These are phyloP conservation scores for Brachionus koreanus DNA, from an alignment of 1,140 invertebrate species.

Conservation along the genomic window DNA sequence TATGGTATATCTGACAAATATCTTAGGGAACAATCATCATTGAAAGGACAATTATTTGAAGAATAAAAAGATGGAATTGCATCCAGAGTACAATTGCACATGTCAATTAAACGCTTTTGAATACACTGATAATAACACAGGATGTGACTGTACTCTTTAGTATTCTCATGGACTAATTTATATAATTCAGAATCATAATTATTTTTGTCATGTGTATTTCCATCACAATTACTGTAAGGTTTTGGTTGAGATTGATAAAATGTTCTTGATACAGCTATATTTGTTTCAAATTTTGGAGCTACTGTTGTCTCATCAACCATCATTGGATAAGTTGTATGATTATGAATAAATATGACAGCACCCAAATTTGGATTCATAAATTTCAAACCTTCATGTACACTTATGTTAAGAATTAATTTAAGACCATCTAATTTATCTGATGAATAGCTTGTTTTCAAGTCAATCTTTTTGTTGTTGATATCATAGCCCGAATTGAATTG, in stretches of 20 bases:
- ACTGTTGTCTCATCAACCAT: neutral
- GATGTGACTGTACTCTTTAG: neutral
- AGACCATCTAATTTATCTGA: neutral
- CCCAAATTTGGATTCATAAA: neutral
- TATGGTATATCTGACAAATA: neutral
- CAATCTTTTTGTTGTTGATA: neutral
- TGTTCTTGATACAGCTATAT: neutral
- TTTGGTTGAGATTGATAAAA: neutral
- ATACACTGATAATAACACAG: neutral
- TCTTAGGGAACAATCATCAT: neutral
- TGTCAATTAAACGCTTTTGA: neutral
- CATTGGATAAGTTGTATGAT: neutral
- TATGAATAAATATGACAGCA: neutral
- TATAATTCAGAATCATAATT: neutral
- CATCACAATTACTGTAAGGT: conserved; percentile 27
- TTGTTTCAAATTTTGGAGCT: neutral
- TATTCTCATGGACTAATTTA: neutral
- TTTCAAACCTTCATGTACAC: neutral
- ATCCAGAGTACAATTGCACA: neutral
- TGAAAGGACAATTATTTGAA: neutral
- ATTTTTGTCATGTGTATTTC: neutral
- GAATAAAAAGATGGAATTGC: neutral
- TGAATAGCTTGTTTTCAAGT: too few species aligned
- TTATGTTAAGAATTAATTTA: neutral
- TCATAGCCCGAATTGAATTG: conserved; percentile 23